Conservation (phyloP, 1,140 invertebrate species). For the Atta cephalotes region DNA sequence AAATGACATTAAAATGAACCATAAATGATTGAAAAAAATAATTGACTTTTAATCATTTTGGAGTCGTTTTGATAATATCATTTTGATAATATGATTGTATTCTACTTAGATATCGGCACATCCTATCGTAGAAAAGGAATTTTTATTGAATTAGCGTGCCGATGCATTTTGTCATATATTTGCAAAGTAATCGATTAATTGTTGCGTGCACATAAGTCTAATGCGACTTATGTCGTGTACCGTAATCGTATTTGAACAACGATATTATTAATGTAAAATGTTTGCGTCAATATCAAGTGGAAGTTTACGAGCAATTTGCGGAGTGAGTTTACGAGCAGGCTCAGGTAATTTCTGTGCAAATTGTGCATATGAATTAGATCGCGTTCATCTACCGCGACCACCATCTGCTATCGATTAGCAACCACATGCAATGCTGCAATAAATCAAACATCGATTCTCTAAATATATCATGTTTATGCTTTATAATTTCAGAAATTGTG, state of each 20-base stretch:
- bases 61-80: too few relatives aligned
- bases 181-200: background rate
- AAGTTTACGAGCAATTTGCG: background rate
- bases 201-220: background rate
- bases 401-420: conserved; percentile 26
- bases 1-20: too few relatives aligned
- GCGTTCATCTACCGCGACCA: background rate
- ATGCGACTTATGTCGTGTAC: background rate
- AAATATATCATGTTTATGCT: background rate
- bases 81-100: too few relatives aligned
- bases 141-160: background rate
- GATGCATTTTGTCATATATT: background rate
- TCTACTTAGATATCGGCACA: too few relatives aligned
- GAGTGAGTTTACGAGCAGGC: background rate
- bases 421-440: background rate
- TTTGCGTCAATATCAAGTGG: background rate
- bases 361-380: conserved; percentile 17
- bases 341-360: conserved; percentile 9
- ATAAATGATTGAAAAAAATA: too few relatives aligned
- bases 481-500: background rate
- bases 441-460: conserved; percentile 26
- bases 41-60: too few relatives aligned
- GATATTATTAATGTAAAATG: conserved; percentile 26
- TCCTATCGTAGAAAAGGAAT: background rate
- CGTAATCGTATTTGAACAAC: background rate